Base-by-base conservation (phyloP, 2,797 vertebrate genomes). In the Muraenolepis orangiensis region DNA sequence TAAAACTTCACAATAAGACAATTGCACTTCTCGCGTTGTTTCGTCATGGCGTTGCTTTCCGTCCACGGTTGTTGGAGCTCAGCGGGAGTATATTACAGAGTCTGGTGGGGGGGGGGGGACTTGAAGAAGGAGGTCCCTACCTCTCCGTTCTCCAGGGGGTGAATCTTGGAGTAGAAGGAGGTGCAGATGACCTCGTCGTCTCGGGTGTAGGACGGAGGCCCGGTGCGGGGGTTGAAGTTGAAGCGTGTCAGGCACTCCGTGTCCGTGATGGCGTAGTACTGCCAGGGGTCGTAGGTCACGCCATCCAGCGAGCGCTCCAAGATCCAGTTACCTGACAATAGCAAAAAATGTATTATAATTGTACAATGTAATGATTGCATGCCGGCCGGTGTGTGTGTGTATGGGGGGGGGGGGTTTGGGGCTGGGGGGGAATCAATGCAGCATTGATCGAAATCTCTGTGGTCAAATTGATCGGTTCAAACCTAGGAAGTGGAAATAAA, bases 101-200 rank as follows among this genome's bases (percentile, higher is more conserved):
- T n/a, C n/a, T n/a, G n/a, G n/a, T n/a, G n/a, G n/a, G n/a, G n/a
- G n/a, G n/a, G n/a, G n/a, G n/a, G n/a, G n/a, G n/a, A n/a, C n/a
- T n/a, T n/a, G n/a, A n/a, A 0, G 30, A 8, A 23, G 26, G 1
- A 4, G 38, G 4, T 13, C 2, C 20, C 93, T 94, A 99, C 98
- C 97, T 99, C 98, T 91, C 98, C 97, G 0, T 99, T 98, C 87
- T 99, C 98, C 89, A 99, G 91, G 1, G 97, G 98, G 72, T 96
- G 97, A 74, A 99, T 96, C 90, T 94, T 98, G 42, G 98, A 99
- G 81, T 99, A 99, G 87, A 95, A 97, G 0, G 97, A 98, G 12
- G 97, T 99, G 80, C 98, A 99, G 92, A 98, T 98, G 70, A 99
- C 96, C 86, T 99, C 97, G 81, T 99, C 94, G 29, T 99, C 98